A percentile compares a stretch with the other conserved stretches of the same genome.
phyloP scores from a whole-genome alignment of 2,888 invertebrate genomes.

The Pristionchus arcanus region DNA sequence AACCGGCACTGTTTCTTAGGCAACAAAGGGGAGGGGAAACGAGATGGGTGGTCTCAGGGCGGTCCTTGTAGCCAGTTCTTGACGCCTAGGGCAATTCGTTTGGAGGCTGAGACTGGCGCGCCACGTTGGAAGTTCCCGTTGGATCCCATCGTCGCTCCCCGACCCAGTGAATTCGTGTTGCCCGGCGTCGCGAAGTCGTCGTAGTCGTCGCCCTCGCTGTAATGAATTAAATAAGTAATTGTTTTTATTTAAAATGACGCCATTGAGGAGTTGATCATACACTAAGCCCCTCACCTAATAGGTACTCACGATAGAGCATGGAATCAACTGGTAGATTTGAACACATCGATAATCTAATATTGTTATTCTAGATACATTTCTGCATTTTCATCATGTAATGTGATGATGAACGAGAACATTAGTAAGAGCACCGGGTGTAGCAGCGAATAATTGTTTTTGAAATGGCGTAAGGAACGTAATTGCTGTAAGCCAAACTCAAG shows the following conservation, averaged over 20 bases:
- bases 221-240: not conserved
- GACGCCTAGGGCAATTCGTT: slow-evolving; percentile 59
- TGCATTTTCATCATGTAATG: too few relatives aligned
- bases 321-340: too few relatives aligned
- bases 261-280: too few relatives aligned
- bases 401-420: too few relatives aligned
- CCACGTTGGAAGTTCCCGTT: slow-evolving; percentile 65
- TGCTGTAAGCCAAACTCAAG: too few relatives aligned
- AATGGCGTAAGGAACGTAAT: too few relatives aligned
- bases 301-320: not conserved
- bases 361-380: too few relatives aligned
- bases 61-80: slow-evolving; percentile 53
- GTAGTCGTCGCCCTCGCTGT: slow-evolving; percentile 29
- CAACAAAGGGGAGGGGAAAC: not conserved
- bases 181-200: not conserved
- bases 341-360: too few relatives aligned
- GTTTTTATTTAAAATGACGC: too few relatives aligned
- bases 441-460: too few relatives aligned
- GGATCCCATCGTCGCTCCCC: not conserved
- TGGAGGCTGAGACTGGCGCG: slow-evolving; percentile 67
- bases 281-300: not conserved
- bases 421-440: too few relatives aligned
- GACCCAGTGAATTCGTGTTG: not conserved
- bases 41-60: not conserved
- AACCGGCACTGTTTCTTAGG: not conserved